These are phyloP conservation scores for Drosophila persimilis DNA, from an alignment of 1,140 invertebrate species.

Conservation along the genomic window DNA sequence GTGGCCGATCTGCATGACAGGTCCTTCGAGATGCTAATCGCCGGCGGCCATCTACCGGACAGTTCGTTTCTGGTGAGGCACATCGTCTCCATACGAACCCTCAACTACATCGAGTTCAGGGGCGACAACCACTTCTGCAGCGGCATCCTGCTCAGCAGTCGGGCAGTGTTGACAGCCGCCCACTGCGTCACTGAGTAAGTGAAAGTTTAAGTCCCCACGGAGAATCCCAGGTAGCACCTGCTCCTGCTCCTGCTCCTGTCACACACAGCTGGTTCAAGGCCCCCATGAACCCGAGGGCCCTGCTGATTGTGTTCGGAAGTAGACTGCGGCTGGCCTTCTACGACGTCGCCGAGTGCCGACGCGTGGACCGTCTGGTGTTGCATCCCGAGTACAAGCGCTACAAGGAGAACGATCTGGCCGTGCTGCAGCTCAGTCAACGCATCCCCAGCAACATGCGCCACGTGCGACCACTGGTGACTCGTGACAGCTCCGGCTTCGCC, in stretches of 20 bases:
- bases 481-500: neutral
- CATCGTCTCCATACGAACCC: slow-evolving; percentile 57
- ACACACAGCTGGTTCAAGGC: slow-evolving; percentile 44
- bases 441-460: slow-evolving; percentile 26
- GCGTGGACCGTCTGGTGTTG: slow-evolving; percentile 31
- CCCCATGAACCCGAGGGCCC: slow-evolving; percentile 38
- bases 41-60: slow-evolving; percentile 34
- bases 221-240: neutral
- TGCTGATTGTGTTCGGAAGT: slow-evolving; percentile 39
- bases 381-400: slow-evolving; percentile 50
- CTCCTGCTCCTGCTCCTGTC: too few species aligned
- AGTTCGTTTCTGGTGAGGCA: slow-evolving; percentile 16
- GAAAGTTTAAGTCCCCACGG: neutral
- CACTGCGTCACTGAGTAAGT: slow-evolving; percentile 66
- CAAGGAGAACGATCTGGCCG: slow-evolving; percentile 40
- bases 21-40: slow-evolving; percentile 53
- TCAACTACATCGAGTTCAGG: slow-evolving; percentile 14
- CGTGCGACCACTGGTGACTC: slow-evolving; percentile 25
- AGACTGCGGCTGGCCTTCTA: slow-evolving; percentile 4
- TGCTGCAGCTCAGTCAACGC: slow-evolving; percentile 19
- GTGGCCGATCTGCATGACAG: slow-evolving; percentile 38
- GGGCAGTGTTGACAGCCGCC: slow-evolving; percentile 51
- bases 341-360: neutral
- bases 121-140: slow-evolving; percentile 67
- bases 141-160: slow-evolving; percentile 55